Conservation (phyloP, 1,140 invertebrate genomes). For the Drosophila erecta region DNA sequence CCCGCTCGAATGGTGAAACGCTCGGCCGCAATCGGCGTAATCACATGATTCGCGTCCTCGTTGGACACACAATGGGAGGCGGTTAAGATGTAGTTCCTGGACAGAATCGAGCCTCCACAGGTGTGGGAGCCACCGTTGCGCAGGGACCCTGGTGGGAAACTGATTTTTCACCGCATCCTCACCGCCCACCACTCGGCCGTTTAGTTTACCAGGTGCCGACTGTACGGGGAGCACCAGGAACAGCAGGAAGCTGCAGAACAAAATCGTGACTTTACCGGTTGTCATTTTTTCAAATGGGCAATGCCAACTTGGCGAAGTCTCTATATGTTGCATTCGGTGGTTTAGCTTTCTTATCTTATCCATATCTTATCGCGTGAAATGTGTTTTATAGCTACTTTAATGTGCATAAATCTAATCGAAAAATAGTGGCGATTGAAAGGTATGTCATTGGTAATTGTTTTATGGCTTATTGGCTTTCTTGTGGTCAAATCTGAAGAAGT, state of each 20-base stretch:
- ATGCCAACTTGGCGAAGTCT: not conserved
- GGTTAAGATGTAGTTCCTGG: conserved; percentile 85
- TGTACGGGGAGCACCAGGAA: conserved; percentile 18
- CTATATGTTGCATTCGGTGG: conserved; percentile 6
- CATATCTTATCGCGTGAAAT: conserved; percentile 23
- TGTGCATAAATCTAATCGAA: conserved; percentile 10
- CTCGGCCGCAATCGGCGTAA: conserved; percentile 3
- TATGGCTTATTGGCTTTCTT: conserved; percentile 1
- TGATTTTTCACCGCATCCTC: conserved; percentile 71
- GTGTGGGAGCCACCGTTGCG: conserved; percentile 76
- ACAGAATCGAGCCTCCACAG: conserved; percentile 87
- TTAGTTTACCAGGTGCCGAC: conserved; percentile 30
- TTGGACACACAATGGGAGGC: conserved; percentile 86
- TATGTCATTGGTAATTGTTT: conserved; percentile 43
- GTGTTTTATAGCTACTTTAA: conserved; percentile 8
- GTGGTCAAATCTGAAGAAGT: not conserved
- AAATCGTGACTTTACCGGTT: not conserved
- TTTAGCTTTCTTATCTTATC: conserved; percentile 7
- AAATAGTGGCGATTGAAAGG: not conserved
- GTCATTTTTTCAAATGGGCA: conserved; percentile 11
- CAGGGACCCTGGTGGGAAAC: conserved; percentile 85
- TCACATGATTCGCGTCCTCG: too few relatives aligned
- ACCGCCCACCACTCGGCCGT: conserved; percentile 85
- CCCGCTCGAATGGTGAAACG: conserved; percentile 56
- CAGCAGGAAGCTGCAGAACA: not conserved